A percentile compares a stretch with the other conserved stretches of the same genome.
Conservation (phyloP, 2,888 invertebrate genomes). For the Nomada hirtipes region DNA sequence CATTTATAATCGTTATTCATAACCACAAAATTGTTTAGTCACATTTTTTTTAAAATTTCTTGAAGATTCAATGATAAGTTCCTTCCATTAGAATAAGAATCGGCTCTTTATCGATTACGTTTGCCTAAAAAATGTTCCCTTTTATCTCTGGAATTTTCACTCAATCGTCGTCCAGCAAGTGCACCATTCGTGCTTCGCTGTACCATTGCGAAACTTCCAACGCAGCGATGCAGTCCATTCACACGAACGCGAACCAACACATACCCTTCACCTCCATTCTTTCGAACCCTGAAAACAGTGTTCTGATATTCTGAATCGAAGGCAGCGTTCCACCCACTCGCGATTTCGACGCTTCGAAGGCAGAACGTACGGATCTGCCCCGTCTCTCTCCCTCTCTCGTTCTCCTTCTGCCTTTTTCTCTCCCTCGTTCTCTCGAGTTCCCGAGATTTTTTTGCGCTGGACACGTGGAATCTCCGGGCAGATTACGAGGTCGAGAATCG, state of each 20-base stretch:
- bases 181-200: background rate
- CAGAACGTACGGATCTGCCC: background rate
- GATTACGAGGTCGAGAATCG: slow-evolving; percentile 66
- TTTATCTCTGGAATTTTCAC: no score
- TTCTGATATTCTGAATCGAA: background rate
- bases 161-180: no score
- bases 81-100: no score
- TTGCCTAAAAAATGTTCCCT: no score
- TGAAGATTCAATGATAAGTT: no score
- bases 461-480: slow-evolving; percentile 43
- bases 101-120: no score
- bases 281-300: background rate
- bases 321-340: slow-evolving; percentile 25
- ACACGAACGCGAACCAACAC: background rate
- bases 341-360: slow-evolving; percentile 9
- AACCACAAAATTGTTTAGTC: no score
- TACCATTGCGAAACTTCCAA: background rate
- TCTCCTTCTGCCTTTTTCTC: background rate
- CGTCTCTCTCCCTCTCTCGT: no score
- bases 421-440: slow-evolving; percentile 29
- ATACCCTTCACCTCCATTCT: background rate
- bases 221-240: background rate
- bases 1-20: no score
- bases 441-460: slow-evolving; percentile 29
- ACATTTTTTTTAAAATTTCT: no score